Evolutionary conservation across 2,888 invertebrate species (phyloP).

Genomic region (Agrilus cyanescens): DNA sequence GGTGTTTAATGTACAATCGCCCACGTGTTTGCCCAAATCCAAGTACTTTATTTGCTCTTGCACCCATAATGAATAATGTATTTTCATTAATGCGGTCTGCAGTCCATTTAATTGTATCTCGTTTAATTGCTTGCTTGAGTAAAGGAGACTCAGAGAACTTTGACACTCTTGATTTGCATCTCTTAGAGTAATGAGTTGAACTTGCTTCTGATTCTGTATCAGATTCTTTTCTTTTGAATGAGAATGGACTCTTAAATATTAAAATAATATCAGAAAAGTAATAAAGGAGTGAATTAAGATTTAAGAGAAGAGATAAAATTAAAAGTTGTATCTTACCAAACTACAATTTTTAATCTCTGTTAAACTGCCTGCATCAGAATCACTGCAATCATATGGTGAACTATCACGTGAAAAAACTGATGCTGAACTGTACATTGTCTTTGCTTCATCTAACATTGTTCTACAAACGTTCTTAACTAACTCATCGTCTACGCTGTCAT

Average conservation of each 20-base stretch:
- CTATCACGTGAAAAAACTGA: constrained; percentile 36
- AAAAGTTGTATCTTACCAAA: constrained; percentile 16
- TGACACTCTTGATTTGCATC: constrained; percentile 24
- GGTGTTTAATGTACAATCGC: constrained; percentile 63
- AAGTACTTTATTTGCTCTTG: constrained; percentile 59
- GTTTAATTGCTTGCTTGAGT: constrained; percentile 36
- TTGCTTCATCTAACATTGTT: constrained; percentile 69
- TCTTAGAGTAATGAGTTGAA: constrained; percentile 31
- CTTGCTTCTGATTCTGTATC: constrained; percentile 53
- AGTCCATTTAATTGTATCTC: constrained; percentile 61
- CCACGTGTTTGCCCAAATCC: constrained; percentile 67
- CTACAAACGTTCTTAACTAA: constrained; percentile 62
- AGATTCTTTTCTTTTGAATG: constrained; percentile 51
- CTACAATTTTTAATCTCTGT: constrained; percentile 39
- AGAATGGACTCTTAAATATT: constrained; percentile 40
- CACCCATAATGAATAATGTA: constrained; percentile 71
- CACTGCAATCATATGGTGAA: constrained; percentile 43
- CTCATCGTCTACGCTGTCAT: constrained; percentile 63
- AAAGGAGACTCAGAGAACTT: constrained; percentile 36
- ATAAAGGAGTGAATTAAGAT: neutral
- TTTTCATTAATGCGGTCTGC: constrained; percentile 56
- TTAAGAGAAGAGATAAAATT: neutral
- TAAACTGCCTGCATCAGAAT: constrained; percentile 41
- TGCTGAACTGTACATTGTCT: constrained; percentile 51
- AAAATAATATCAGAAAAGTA: neutral